Evolutionary conservation across 2,888 invertebrate genomes (phyloP).

Genomic region (Acleris laterana): DNA sequence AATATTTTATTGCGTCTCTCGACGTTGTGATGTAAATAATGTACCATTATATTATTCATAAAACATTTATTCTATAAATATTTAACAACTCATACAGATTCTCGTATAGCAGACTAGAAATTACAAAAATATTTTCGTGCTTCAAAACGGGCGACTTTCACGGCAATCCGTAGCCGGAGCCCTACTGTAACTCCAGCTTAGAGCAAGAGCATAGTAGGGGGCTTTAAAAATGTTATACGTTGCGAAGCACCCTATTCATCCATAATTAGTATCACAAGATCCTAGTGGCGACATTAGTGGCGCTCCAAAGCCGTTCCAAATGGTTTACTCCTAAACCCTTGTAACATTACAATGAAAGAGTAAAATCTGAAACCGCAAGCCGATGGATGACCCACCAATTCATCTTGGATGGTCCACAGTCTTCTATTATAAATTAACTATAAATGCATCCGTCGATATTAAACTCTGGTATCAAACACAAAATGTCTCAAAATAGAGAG

Average conservation of each 20-base stretch:
- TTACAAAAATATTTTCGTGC: slow-evolving; percentile 23
- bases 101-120: slow-evolving; percentile 52
- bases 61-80: slow-evolving; percentile 47
- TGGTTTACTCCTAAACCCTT: slow-evolving; percentile 17
- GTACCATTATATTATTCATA: slow-evolving; percentile 13
- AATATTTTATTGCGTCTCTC: not conserved
- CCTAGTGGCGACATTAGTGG: not conserved
- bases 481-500: slow-evolving; percentile 7
- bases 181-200: too few relatives aligned
- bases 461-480: slow-evolving; percentile 10
- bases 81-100: slow-evolving; percentile 48
- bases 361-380: slow-evolving; percentile 13
- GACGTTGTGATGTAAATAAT: not conserved
- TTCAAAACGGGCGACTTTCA: too few relatives aligned
- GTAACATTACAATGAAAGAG: slow-evolving; percentile 21
- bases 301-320: slow-evolving; percentile 6
- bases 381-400: not conserved
- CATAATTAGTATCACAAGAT: slow-evolving; percentile 5
- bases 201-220: too few relatives aligned
- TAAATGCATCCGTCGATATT: slow-evolving; percentile 14
- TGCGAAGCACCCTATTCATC: slow-evolving; percentile 2
- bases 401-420: slow-evolving; percentile 9
- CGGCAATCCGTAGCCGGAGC: too few relatives aligned
- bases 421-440: slow-evolving; percentile 7
- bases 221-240: too few relatives aligned